Conservation (phyloP, 2,797 vertebrate species). For the Propithecus perrieri region DNA sequence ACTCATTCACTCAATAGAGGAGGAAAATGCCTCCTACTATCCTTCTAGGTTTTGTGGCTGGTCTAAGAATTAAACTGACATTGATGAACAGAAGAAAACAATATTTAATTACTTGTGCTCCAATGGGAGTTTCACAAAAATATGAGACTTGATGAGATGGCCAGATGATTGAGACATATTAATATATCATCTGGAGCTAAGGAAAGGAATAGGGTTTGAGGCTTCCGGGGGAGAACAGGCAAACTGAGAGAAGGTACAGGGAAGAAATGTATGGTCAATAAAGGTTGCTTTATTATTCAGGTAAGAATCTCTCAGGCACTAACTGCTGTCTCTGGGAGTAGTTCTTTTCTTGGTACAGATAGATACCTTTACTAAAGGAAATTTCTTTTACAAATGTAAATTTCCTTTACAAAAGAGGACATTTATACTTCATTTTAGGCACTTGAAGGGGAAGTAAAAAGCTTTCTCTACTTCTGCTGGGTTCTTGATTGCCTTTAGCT, state of each 20-base stretch:
- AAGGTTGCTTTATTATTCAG: background rate
- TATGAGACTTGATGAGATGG: background rate
- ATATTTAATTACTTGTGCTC: background rate
- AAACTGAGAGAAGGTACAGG: background rate
- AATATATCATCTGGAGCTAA: background rate
- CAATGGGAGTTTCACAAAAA: background rate
- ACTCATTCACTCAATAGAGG: background rate
- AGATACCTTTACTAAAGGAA: background rate
- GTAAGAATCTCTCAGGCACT: background rate
- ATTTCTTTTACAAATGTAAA: background rate
- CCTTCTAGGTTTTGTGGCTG: background rate
- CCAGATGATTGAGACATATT: background rate
- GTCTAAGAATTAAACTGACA: background rate
- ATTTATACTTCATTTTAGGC: background rate
- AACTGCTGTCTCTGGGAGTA: background rate
- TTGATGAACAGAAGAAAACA: background rate
- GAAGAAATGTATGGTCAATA: background rate
- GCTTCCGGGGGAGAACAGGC: background rate
- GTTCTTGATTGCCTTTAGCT: background rate
- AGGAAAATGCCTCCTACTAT: background rate
- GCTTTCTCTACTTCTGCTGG: background rate
- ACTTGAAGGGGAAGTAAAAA: background rate
- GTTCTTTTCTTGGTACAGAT: background rate
- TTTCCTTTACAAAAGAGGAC: background rate
- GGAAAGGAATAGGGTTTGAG: background rate